phyloP scores from a whole-genome alignment of 2,888 invertebrate genomes.

The Callimorpha dominula region DNA sequence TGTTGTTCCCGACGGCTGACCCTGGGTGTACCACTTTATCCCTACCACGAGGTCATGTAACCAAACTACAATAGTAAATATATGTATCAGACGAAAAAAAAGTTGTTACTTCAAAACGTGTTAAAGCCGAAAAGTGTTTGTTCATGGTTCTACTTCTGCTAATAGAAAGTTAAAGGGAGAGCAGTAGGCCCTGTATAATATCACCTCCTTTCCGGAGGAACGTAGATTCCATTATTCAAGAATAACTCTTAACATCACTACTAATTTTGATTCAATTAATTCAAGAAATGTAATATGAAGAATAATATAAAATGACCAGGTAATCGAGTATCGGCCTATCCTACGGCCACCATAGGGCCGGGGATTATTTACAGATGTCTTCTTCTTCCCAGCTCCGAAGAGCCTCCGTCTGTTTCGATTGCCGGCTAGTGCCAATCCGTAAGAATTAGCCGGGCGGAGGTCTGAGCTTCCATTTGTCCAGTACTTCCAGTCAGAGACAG shows the following conservation, averaged over 20 bases:
- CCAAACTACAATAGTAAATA: neutral
- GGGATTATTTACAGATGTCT: neutral
- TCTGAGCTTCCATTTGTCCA: neutral
- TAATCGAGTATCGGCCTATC: too few relatives aligned
- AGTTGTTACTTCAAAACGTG: too few relatives aligned
- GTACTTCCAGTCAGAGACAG: neutral
- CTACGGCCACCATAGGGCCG: neutral
- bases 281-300: too few relatives aligned
- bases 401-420: neutral
- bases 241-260: too few relatives aligned
- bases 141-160: neutral
- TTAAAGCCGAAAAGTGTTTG: neutral
- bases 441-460: neutral
- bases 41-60: neutral
- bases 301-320: too few relatives aligned
- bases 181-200: too few relatives aligned
- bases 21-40: slow-evolving; percentile 3
- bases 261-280: too few relatives aligned
- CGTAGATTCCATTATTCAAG: too few relatives aligned
- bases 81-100: neutral
- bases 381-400: neutral
- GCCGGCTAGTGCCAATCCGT: too few relatives aligned
- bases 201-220: too few relatives aligned
- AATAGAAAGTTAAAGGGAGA: neutral
- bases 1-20: slow-evolving; percentile 53